Evolutionary conservation across 2,888 invertebrate species (phyloP), one percentile per base, ranked within the genome.

Genomic region (Timema cristinae): DNA sequence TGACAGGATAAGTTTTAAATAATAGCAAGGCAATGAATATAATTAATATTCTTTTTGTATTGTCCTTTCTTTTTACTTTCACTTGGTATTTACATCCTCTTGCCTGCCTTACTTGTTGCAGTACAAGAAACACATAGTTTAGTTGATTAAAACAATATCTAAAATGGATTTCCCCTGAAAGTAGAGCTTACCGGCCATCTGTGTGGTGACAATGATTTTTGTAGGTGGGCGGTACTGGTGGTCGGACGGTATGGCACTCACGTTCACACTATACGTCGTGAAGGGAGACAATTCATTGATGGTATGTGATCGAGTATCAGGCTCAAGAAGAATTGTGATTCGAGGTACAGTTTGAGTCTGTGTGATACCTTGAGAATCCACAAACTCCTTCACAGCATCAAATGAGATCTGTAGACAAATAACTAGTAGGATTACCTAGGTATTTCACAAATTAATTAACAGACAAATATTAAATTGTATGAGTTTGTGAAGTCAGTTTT

Each of bases 191-290:
- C 82, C 82, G n/a, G 96, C 96, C 95, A 96, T 96, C 84, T 96
- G 95, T 0, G 96, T 96, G 5, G 96, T 97, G 0, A 96, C 95
- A 0, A 93, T 95, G 69, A 96, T 95, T 82, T 94, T 94, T 0
- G 95, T 94, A 0, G 96, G 95, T 8, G 96, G 96, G 77, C 93
- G 86, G 80, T 95, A 95, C 5, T 83, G 88, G 75, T 90, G 89
- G 78, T 95, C 94, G 68, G 90, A 88, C 4, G 95, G 95, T 76
- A 95, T 90, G 69, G 94, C 95, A 82, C 93, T 95, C 13, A 95
- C 94, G 80, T 97, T 97, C 0, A 97, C 95, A 81, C 91, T 94
- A 80, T 97, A 97, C 0, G 95, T 96, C 13, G 96, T 97, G 80
- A 96, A 97, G 0, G 96, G 96, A 68, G 94, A 93, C 69, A 97